Evolutionary conservation across 2,888 invertebrate genomes (phyloP).

Genomic region (Nemotelus nigrinus): DNA sequence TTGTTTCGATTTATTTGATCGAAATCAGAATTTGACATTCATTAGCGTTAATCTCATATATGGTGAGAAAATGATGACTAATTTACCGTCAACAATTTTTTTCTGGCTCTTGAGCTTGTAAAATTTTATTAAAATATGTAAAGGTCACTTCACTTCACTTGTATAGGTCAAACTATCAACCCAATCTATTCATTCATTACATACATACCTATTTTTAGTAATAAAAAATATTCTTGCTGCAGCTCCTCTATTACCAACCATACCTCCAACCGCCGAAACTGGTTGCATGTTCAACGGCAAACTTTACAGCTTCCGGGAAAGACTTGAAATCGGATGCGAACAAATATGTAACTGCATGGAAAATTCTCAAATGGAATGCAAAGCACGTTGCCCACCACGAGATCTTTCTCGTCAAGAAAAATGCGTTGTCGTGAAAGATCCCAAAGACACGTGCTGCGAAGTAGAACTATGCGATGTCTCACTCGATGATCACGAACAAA

Average conservation of each 20-base stretch:
- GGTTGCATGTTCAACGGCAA: conserved; percentile 67
- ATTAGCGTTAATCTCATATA: no score
- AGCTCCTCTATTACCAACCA: conserved; percentile 33
- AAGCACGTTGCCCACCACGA: conserved; percentile 73
- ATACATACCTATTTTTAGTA: not conserved
- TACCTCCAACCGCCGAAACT: not conserved
- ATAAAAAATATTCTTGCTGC: not conserved
- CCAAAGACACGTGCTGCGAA: conserved; percentile 85
- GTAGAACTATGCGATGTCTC: conserved; percentile 88
- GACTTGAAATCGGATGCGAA: conserved; percentile 83
- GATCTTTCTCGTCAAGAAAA: conserved; percentile 72
- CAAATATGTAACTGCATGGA: conserved; percentile 80
- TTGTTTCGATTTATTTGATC: no score
- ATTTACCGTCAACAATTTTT: no score
- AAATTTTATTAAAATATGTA: no score
- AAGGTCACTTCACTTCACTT: no score
- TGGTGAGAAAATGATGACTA: no score
- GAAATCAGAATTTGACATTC: no score
- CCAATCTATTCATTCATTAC: no score
- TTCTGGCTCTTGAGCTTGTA: no score
- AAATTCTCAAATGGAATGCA: conserved; percentile 78
- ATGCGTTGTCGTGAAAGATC: conserved; percentile 84
- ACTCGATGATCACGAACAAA: conserved; percentile 77
- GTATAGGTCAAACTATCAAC: no score
- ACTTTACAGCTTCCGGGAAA: conserved; percentile 76